Conservation (phyloP, 2,797 vertebrate species). For the Petrocephalus sullivani region DNA sequence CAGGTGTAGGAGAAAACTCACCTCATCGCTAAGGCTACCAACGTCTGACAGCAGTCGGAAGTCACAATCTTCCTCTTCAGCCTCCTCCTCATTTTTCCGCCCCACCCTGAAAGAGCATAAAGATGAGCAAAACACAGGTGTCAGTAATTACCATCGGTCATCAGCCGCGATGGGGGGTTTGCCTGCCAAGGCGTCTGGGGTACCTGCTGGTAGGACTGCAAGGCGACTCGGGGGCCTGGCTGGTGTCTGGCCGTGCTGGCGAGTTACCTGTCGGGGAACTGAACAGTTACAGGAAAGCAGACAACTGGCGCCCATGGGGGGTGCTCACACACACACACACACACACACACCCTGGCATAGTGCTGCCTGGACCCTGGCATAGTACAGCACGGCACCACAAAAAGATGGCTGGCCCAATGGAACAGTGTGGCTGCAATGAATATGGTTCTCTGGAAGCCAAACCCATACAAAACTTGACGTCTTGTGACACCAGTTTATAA, state of each 20-base stretch:
- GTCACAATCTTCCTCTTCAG: conserved; percentile 73
- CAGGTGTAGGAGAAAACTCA: conserved; percentile 33
- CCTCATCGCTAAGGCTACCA: conserved; percentile 72
- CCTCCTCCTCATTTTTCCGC: conserved; percentile 55
- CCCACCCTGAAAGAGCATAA: conserved; percentile 45
- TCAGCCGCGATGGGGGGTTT: background rate
- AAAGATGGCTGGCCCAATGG: background rate
- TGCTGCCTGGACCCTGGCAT: background rate
- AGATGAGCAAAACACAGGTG: background rate
- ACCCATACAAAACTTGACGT: background rate
- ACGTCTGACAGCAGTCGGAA: conserved; percentile 82
- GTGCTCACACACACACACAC: background rate
- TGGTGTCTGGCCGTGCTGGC: conserved; percentile 30
- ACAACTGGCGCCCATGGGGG: background rate
- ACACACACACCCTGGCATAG: background rate
- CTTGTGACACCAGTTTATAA: background rate
- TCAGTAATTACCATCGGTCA: background rate
- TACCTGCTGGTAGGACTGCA: conserved; percentile 48
- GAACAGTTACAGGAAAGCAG: background rate
- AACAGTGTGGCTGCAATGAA: background rate
- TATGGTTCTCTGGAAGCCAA: background rate
- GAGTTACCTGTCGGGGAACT: conserved; percentile 26
- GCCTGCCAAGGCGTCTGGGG: background rate
- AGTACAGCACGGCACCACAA: background rate
- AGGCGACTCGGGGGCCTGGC: conserved; percentile 28